Evolutionary conservation across 2,113 vertebrate species (phyloP).

Genomic region (Hucho hucho): DNA sequence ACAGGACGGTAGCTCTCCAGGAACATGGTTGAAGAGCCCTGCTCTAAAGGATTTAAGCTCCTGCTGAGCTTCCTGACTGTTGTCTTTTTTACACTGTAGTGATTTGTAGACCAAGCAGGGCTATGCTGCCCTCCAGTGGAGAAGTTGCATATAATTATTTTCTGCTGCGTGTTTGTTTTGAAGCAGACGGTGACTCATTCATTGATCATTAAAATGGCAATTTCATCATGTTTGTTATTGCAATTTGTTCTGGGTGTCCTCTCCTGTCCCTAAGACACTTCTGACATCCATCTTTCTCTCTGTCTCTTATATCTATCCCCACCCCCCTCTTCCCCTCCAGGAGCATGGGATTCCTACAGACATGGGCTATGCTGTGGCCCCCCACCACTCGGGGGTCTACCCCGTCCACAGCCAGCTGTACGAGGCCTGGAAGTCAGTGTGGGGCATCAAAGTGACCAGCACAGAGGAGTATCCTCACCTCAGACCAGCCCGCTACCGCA

Average conservation of each 20-base stretch:
- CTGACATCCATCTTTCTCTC: background rate
- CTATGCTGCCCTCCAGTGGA: slow-evolving; percentile 1
- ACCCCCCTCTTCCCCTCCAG: slow-evolving; percentile 56
- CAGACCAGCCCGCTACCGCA: slow-evolving; percentile 90
- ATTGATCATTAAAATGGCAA: background rate
- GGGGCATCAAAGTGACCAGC: slow-evolving; percentile 94
- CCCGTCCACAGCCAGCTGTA: slow-evolving; percentile 97
- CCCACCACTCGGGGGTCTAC: slow-evolving; percentile 97
- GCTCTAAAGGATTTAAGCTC: background rate
- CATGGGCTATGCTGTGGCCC: slow-evolving; percentile 94
- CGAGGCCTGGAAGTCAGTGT: slow-evolving; percentile 94
- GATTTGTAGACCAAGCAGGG: background rate
- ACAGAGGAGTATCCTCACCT: slow-evolving; percentile 97
- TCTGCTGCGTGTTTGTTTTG: background rate
- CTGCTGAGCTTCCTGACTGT: background rate
- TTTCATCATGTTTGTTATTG: background rate
- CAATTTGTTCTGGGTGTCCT: background rate
- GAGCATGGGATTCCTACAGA: slow-evolving; percentile 97
- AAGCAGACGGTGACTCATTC: background rate
- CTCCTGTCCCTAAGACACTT: background rate
- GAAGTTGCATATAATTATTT: background rate
- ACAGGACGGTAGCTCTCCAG: too few species aligned
- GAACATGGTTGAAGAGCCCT: background rate
- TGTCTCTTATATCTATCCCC: slow-evolving; percentile 57
- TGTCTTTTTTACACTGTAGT: background rate